Evolutionary conservation across 2,113 vertebrate species (phyloP), one percentile per base, ranked within the genome.

Genomic region (Camelus bactrianus): DNA sequence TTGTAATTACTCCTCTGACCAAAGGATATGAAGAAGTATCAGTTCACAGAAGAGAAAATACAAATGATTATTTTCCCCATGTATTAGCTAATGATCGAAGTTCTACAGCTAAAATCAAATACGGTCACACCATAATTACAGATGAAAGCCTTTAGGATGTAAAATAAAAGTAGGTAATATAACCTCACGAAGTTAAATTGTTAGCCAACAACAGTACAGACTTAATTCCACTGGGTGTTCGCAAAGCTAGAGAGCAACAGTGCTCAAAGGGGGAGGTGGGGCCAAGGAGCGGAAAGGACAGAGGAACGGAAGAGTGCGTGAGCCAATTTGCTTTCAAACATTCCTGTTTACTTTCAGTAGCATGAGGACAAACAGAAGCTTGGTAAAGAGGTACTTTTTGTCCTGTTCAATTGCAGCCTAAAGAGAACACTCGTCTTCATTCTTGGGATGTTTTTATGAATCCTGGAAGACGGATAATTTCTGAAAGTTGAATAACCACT

Each of bases 261-360:
- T 0, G 1, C 60, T 65, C 50, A 38, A 72, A 90, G 26, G 46
- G 67, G 35, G 26, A 95, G 35, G 48, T 96, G 30, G 8, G 81
- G 46, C 52, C 28, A 73, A 1, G 9, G 56, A 82, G 52, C 14
- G 30, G 56, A 62, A 88, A 56, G 11, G 38, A 82, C 69, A 86
- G 90, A 89, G 32, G 19, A 84, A 89, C 83, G n/a, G 73, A 95
- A 94, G 30, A 85, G 79, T 48, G 67, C 95, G 89, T 93, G 91
- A 94, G 76, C 85, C 58, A 81, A 56, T 76, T 42, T 65, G 58
- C 75, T 95, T 69, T 88, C 42, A 89, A 91, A 67, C 50, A 94
- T 52, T 93, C 50, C 50, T 89, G 65, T 95, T 93, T 92, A 96
- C 69, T 79, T 96, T 96, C 94, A 89, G 54, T 65, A 92, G 64